Evolutionary conservation across 2,888 invertebrate species (phyloP), one percentile per base, ranked within the genome.

Genomic region (Synergus laeviventris): DNA sequence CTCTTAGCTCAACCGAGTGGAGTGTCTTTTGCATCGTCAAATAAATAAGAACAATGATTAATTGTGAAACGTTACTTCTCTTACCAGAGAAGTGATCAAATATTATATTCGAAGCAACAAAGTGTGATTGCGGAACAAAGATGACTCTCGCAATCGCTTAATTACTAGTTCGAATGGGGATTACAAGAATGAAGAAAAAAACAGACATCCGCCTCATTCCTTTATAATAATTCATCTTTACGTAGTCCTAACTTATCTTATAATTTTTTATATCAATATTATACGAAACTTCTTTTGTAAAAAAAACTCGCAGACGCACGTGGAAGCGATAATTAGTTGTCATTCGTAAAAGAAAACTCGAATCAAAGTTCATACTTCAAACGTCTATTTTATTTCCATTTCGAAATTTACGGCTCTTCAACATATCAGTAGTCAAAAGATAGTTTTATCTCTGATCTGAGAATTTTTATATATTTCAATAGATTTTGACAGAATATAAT

Each of bases 11-110:
- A 11, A 56, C 2, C 36, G 36, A 61, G 36, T 36, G 9, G 36
- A 61, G 36, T 61, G 1, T 16, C 16, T 36, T 61, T 36, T 9
- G 8, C 31, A 36, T 61, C 16, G 61, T 38, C 36, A 38, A 61
- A 61, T 61, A 61, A 61, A 36, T 61, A 61, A 36, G 36, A 61
- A 61, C n/a, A 61, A 36, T 16, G n/a, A 61, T 61, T 61, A 61
- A 36, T 61, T 31, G 36, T n/a, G 9, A 36, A 4, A 61, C 36
- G 31, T n/a, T n/a, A 61, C 61, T 31, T 61, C 18, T 36, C n/a
- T 61, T 61, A 8, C 31, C 24, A 60, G 60, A 14, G 60, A 31
- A 16, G 60, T 60, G 2, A 31, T 31, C 31, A 38, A 61, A 36
- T 36, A 38, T 61, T 61, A 60, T 61, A 36, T 61, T 38, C 36